These are phyloP conservation scores for Eumerus sabulonum DNA, from an alignment of 2,888 invertebrate genomes.

Conservation along the genomic window DNA sequence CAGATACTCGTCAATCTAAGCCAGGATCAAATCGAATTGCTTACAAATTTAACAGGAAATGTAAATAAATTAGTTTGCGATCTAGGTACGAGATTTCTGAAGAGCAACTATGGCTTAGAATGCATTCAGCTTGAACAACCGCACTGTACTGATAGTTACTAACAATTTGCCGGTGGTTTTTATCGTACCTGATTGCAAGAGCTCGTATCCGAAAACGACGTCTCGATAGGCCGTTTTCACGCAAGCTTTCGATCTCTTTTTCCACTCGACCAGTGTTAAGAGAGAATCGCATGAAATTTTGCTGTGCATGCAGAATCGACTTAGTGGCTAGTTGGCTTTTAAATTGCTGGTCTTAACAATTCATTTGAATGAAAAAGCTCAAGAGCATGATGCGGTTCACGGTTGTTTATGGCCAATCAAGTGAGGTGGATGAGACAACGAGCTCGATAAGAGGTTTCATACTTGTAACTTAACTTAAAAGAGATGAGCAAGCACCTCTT, in stretches of 20 bases:
- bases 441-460: too few relatives aligned
- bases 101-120: background rate
- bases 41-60: too few relatives aligned
- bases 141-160: slow-evolving; percentile 26
- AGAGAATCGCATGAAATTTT: slow-evolving; percentile 1
- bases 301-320: background rate
- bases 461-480: too few relatives aligned
- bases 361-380: too few relatives aligned
- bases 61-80: background rate
- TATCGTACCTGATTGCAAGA: slow-evolving; percentile 35
- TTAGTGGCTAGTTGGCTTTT: background rate
- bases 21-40: slow-evolving; percentile 2
- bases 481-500: too few relatives aligned
- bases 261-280: slow-evolving; percentile 8
- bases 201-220: slow-evolving; percentile 22
- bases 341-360: too few relatives aligned
- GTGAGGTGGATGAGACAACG: too few relatives aligned
- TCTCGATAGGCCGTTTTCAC: background rate
- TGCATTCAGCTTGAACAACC: slow-evolving; percentile 42
- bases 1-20: background rate
- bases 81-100: background rate
- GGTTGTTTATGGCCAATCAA: too few relatives aligned
- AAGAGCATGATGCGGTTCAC: too few relatives aligned
- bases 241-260: slow-evolving; percentile 43
- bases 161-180: slow-evolving; percentile 31